Percentiles rank a stretch among this genome's conserved stretches.
Conservation (phyloP, 2,797 vertebrate genomes). For the Hydrophis major region DNA sequence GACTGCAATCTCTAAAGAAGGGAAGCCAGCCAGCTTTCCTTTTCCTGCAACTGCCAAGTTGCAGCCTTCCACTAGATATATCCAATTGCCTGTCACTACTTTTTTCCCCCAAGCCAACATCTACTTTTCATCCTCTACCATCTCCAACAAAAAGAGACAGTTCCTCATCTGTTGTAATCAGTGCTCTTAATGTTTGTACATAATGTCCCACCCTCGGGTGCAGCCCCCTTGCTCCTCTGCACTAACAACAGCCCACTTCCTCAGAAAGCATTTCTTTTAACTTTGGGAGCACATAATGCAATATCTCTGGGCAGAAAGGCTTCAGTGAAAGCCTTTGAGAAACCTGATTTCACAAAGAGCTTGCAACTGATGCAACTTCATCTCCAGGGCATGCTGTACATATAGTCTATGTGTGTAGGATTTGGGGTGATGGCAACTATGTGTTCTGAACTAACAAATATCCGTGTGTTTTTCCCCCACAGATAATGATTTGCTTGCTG, state of each 20-base stretch:
- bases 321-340: background rate
- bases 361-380: background rate
- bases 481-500: too few relatives aligned
- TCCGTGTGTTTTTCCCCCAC: background rate
- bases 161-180: background rate
- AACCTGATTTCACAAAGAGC: background rate
- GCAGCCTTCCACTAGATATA: background rate
- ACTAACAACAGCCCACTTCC: background rate
- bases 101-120: background rate
- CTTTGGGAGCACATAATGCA: background rate
- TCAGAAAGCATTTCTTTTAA: background rate
- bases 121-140: background rate
- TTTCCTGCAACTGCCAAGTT: background rate
- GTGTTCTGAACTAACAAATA: background rate
- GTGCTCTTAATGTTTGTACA: background rate
- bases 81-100: background rate
- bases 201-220: background rate
- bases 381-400: background rate
- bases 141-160: background rate
- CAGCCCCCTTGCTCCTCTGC: background rate
- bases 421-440: background rate
- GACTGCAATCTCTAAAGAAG: background rate
- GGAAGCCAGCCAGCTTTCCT: background rate
- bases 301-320: background rate
- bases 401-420: background rate